These are phyloP conservation scores for Nannoperca obscura DNA, from an alignment of 2,797 vertebrate genomes.

Conservation along the genomic window DNA sequence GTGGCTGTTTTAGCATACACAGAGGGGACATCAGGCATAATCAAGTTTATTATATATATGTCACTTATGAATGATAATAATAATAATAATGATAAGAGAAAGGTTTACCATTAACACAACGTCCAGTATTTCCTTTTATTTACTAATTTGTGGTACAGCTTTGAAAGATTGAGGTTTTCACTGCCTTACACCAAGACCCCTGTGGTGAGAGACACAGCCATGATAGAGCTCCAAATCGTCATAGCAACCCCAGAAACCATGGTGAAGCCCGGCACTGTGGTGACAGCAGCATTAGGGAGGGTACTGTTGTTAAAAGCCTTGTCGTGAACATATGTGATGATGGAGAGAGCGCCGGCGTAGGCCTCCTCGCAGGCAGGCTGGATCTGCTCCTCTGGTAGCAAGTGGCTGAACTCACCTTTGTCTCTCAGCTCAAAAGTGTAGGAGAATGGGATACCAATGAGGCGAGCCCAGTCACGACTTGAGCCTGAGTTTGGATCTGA, in stretches of 20 bases:
- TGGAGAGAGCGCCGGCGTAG: slow-evolving; percentile 76
- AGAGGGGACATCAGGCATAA: neutral
- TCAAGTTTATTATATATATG: neutral
- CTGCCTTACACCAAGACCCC: neutral
- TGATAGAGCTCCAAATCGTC: slow-evolving; percentile 28
- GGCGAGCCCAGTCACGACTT: slow-evolving; percentile 85
- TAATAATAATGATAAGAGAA: too few relatives aligned
- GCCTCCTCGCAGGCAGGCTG: slow-evolving; percentile 85
- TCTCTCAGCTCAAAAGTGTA: slow-evolving; percentile 87
- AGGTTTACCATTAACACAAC: neutral
- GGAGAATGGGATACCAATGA: slow-evolving; percentile 82
- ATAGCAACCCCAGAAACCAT: slow-evolving; percentile 3
- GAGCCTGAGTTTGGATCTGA: slow-evolving; percentile 84
- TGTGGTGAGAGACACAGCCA: slow-evolving; percentile 22
- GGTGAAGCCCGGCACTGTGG: neutral
- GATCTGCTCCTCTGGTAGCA: slow-evolving; percentile 83
- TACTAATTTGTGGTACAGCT: neutral
- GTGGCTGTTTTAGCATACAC: neutral
- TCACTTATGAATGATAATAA: neutral
- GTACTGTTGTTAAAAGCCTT: slow-evolving; percentile 66
- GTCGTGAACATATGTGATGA: slow-evolving; percentile 79
- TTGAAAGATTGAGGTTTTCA: neutral
- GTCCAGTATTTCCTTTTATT: neutral
- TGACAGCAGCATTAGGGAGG: slow-evolving; percentile 20
- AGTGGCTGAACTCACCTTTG: slow-evolving; percentile 73